Evolutionary conservation across 2,113 vertebrate species (phyloP), one percentile per base, ranked within the genome.

Genomic region (Condylura cristata): DNA sequence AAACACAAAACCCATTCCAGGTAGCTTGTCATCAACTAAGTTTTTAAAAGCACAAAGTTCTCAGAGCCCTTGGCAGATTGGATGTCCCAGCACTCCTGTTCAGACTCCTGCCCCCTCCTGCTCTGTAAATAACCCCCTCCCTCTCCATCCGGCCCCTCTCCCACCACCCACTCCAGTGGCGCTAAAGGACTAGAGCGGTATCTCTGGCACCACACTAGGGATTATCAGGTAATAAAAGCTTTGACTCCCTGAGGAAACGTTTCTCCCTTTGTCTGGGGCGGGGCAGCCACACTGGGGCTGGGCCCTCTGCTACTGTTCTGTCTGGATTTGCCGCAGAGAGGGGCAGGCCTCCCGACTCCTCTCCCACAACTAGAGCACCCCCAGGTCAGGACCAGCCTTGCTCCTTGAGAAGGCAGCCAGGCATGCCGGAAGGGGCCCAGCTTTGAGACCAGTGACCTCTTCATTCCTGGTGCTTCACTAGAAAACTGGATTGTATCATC

Each of bases 141-240:
- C 65, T 61, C 34, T 12, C n/a, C 3, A 16, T n/a, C 24, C 71
- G 68, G 41, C 34, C 34, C 61, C 18, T 20, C 58, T 68, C 56
- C 10, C 82, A 79, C 53, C 2, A 1, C 79, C 48, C 39, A 71
- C 53, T 74, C 63, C 86, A 81, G 0, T 30, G 90, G 94, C 74
- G 89, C 86, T 58, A 60, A 70, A 56, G 91, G 86, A 93, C 93
- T 70, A 93, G 96, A 86, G 86, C 13, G 37, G 58, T 72, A 87
- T 89, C 92, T 92, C 94, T 96, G 96, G 93, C 93, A 87, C 89
- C 93, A 95, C 93, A 96, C 93, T 93, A 91, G 94, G 96, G 95
- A 93, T 95, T 94, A 96, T 96, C 93, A 96, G 96, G 80, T 96
- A 97, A 97, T 97, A 97, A 97, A 97, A 86, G 92, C 87, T 95